Evolutionary conservation across 35 echinoderm and acorn worm genomes (phyloP).

Genomic region (Amphiura filiformis): DNA sequence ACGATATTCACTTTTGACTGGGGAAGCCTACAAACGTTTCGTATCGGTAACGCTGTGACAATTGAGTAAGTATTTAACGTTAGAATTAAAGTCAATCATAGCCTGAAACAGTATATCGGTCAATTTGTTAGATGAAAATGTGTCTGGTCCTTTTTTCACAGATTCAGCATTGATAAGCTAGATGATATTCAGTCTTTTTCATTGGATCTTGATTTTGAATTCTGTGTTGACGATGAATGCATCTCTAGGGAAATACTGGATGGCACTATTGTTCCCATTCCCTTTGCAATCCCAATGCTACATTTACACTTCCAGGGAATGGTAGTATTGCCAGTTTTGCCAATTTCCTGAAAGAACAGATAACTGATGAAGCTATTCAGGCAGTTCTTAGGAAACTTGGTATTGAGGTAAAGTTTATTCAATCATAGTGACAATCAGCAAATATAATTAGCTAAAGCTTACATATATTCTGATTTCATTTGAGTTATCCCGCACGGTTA

Average conservation of each 20-base stretch:
- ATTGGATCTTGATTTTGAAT: not conserved
- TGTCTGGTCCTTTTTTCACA: too few relatives aligned
- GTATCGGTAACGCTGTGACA: not conserved
- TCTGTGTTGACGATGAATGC: slow-evolving; percentile 21
- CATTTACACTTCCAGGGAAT: slow-evolving; percentile 19
- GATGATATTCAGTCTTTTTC: slow-evolving; percentile 3
- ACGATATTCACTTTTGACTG: not conserved
- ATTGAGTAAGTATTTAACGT: not conserved
- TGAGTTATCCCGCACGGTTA: too few relatives aligned
- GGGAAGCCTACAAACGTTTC: not conserved
- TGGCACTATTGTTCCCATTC: slow-evolving; percentile 12
- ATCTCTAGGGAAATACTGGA: not conserved
- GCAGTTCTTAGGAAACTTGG: slow-evolving; percentile 24
- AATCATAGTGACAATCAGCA: not conserved
- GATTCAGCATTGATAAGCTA: slow-evolving; percentile 20
- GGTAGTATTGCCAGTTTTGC: slow-evolving; percentile 11
- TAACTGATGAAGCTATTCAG: slow-evolving; percentile 16
- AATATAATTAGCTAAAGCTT: not conserved
- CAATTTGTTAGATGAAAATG: too few relatives aligned
- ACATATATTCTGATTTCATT: too few relatives aligned
- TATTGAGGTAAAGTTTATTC: not conserved
- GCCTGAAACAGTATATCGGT: too few relatives aligned
- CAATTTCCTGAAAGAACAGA: not conserved
- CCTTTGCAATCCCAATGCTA: slow-evolving; percentile 36
- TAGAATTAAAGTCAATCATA: too few relatives aligned